These are phyloP conservation scores for Melieria crassipennis DNA, from an alignment of 2,888 invertebrate species.

Conservation along the genomic window DNA sequence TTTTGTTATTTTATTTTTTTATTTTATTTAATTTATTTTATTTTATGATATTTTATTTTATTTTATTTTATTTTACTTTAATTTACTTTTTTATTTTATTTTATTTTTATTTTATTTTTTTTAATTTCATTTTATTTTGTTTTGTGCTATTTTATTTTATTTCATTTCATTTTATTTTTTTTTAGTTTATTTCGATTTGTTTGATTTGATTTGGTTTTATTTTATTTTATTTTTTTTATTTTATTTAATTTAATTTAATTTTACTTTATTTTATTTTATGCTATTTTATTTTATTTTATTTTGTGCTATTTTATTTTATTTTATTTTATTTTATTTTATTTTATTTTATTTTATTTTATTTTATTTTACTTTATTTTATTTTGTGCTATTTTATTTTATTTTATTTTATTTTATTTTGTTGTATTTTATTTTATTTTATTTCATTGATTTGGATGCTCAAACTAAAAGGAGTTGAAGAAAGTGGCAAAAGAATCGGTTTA, in stretches of 20 bases:
- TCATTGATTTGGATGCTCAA: no score
- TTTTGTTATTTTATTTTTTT: not conserved
- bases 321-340: constrained; percentile 2
- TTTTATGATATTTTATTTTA: not conserved
- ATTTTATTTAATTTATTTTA: constrained; percentile 5
- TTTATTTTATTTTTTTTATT: constrained; percentile 7
- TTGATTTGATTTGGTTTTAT: no score
- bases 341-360: constrained; percentile 6
- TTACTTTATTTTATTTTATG: not conserved
- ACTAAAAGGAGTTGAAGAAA: no score
- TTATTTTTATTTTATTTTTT: not conserved
- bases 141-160: not conserved
- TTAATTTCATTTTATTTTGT: not conserved
- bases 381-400: no score
- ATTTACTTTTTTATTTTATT: not conserved
- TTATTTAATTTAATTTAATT: not conserved
- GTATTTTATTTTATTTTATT: no score
- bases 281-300: not conserved
- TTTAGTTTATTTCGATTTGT: constrained; percentile 3
- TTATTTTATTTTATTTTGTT: no score
- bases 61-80: constrained; percentile 1
- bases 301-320: constrained; percentile 3
- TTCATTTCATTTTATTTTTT: constrained; percentile 4
- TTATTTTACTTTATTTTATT: not conserved
- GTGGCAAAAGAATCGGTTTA: no score